Base-by-base conservation (phyloP, 2,113 vertebrate species). In the Pionites leucogaster region DNA sequence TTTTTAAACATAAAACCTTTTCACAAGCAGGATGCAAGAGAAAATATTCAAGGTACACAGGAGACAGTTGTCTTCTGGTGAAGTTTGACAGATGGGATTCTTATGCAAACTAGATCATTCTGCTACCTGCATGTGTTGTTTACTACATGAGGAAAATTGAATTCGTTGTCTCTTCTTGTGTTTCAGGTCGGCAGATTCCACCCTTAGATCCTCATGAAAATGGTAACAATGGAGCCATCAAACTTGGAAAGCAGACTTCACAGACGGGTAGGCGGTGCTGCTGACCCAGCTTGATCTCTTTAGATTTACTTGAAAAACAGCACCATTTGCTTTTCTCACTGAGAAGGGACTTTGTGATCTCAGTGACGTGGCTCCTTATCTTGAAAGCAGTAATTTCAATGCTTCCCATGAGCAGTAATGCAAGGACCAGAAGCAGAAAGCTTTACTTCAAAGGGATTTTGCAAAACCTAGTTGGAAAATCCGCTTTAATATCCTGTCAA, bases 171-270 rank as follows among this genome's bases (percentile, higher is more conserved):
- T 75, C 46, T 44, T 95, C 5, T 1, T 95, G 35, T 97, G 33
- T 97, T 98, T 71, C 92, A 99, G 99, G 99, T 97, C 99, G 98
- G 93, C 99, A 99, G 95, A 99, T 99, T 83, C 99, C 99, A 37
- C 99, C 99, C 14, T 97, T 99, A 97, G 99, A 99, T 93, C 98
- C 98, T 81, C 98, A 98, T 29, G 99, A 99, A 91, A 98, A 98
- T 44, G 98, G 99, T 55, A 98, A 98, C 96, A 98, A 97, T 35
- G 99, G 99, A 50, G 98, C 98, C 42, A 99, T 99, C 88, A 99
- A 99, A 95, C 97, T 99, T 63, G 98, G 95, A 82, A 98, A 98
- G 89, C 98, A 97, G 94, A 95, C 98, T 11, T 52, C 96, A 87
- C 97, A 98, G 46, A 87, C 81, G 55, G 69, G 96, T 95, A 98